Evolutionary conservation across 2,888 invertebrate species (phyloP), one percentile per base, ranked within the genome.

Genomic region (Platypus cylindrus): DNA sequence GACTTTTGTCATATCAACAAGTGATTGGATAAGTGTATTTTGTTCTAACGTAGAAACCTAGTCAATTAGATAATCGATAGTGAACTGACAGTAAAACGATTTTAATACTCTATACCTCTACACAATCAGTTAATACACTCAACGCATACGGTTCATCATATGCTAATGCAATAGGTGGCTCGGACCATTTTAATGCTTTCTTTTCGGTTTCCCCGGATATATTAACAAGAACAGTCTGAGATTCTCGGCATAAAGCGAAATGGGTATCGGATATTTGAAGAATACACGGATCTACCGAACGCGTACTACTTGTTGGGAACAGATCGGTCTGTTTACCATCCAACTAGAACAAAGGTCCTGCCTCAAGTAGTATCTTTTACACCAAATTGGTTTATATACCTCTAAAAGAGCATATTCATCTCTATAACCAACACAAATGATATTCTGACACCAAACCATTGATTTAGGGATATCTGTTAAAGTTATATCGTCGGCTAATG

Each of bases 61-160:
- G 22, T 35, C 39, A 33, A 39, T 5, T 34, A 17, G 17, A 31
- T 11, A n/a, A 11, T 25, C n/a, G 17, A 35, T 5, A 23, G n/a
- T 4, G 14, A n/a, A n/a, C n/a, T 3, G 8, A 18, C 18, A 25
- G 20, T 15, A 18, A 7, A 37, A 7, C 8, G 14, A 33, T 5
- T 24, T 5, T 24, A 11, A 9, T 12, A 8, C 12, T 31, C 22
- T 5, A 38, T 40, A 61, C 56, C 62, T 94, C 85, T 18, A 94
- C 71, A 45, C 75, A 73, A 51, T 84, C 87, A 31, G 81, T 72
- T 30, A 90, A 66, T 30, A 95, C 68, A 3, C 89, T 91, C 36
- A 97, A 64, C 13, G 90, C 69, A 60, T 86, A 98, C 0, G 97
- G 97, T 50, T 86, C 81, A 61, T 97, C 93, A 78, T 91, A 90